Evolutionary conservation across 2,113 vertebrate species (phyloP).

Genomic region (Bubalus kerabau): DNA sequence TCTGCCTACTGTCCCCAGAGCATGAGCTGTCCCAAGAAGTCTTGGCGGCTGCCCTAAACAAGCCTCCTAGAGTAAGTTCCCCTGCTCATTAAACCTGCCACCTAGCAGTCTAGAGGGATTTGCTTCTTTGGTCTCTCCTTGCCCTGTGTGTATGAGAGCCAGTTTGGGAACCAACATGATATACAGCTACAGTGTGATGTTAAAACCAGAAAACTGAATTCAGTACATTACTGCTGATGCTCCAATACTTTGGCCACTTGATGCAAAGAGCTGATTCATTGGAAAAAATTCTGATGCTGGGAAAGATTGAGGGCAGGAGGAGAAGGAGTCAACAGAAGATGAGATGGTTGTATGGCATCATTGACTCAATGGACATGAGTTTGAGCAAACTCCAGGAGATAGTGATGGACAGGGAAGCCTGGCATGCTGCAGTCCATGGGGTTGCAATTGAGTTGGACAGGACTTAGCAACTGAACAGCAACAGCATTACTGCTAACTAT

Average conservation of each 20-base stretch:
- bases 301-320: not conserved
- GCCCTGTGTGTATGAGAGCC: not conserved
- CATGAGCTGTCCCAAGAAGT: accelerated
- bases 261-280: accelerated
- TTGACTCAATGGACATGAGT: not conserved
- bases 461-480: not conserved
- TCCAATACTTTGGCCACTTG: not conserved
- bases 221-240: not conserved
- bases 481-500: not conserved
- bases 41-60: not conserved
- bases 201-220: not conserved
- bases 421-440: not conserved
- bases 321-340: not conserved
- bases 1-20: not conserved
- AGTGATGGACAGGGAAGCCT: not conserved
- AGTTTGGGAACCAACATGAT: not conserved
- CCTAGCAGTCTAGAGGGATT: not conserved
- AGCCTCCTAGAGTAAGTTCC: not conserved
- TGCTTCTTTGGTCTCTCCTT: not conserved
- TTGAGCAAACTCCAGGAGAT: not conserved
- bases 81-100: not conserved
- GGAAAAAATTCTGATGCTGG: not conserved
- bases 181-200: accelerated
- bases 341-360: not conserved
- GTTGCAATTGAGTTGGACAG: not conserved